Evolutionary conservation across 2,888 invertebrate genomes (phyloP), one percentile per base, ranked within the genome.

Genomic region (Zygothrica quintamaculata): DNA sequence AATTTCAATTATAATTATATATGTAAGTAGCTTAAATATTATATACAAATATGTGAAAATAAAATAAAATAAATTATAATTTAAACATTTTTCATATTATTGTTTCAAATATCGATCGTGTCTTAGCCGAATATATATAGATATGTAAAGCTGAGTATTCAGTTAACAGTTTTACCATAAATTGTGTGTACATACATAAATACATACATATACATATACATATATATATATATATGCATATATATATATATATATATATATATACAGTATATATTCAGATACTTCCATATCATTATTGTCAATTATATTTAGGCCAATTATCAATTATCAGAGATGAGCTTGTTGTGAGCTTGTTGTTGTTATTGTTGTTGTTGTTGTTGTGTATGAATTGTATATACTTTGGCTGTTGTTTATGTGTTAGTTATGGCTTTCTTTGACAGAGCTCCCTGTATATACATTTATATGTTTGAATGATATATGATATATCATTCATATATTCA

Each of bases 381-480:
- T 78, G 67, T 66, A 51, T 70, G 46, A 46, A 29, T 52, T 56
- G 31, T 58, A 37, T 51, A 44, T 56, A 47, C 72, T 61, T 65
- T 33, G 51, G 52, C 47, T 46, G 37, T 42, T 42, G 29, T 37
- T 37, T 13, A 6, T 37, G 76, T 72, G 77, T 78, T 15, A n/a
- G 29, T 61, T 39, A 71, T 72, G 66, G 56, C 78, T 84, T 84
- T 84, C 82, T 84, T 71, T 69, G 61, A 85, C 84, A 81, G 85
- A 79, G 70, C 82, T 84, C 82, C 82, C 82, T 84, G 82, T 76
- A 84, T 82, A 79, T 78, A 77, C 22, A 42, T 51, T 62, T 51
- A 70, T 53, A 53, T 29, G 5, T 87, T 85, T 76, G n/a, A 81
- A 87, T 79, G 76, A 77, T 29, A 39, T 51, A 62, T 51, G 65